Percentiles rank a stretch among this genome's conserved stretches.
Conservation (phyloP, 2,797 vertebrate species). For the Arvicola amphibius region DNA sequence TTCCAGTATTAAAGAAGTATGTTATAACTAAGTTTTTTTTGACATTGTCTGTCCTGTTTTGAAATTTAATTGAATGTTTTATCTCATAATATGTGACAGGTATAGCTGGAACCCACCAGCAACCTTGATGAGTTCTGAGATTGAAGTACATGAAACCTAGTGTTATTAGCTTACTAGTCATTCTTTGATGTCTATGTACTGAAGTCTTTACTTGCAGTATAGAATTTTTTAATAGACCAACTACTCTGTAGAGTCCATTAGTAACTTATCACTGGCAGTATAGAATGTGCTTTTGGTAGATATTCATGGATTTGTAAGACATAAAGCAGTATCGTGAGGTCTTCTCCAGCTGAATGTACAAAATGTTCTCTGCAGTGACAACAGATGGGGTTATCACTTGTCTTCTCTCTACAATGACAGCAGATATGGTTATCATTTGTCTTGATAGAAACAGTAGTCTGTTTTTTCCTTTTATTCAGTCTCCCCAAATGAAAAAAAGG, state of each 20-base stretch:
- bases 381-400: not conserved
- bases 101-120: not conserved
- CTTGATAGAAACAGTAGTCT: constrained; percentile 48
- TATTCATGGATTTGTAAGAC: constrained; percentile 28
- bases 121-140: constrained; percentile 22
- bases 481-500: not conserved
- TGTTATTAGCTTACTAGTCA: constrained; percentile 3
- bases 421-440: constrained; percentile 31
- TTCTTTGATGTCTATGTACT: not conserved
- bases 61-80: constrained; percentile 43
- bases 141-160: not conserved
- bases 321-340: constrained; percentile 46
- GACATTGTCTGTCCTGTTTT: constrained; percentile 41
- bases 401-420: constrained; percentile 18
- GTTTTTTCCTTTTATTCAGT: not conserved
- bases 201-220: not conserved
- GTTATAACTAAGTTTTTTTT: constrained; percentile 26
- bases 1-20: constrained; percentile 57
- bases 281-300: constrained; percentile 49
- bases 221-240: constrained; percentile 5
- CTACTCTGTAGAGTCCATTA: not conserved
- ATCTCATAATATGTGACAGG: not conserved
- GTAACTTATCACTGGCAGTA: not conserved
- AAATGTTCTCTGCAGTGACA: not conserved
- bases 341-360: not conserved